Evolutionary conservation across 2,797 vertebrate species (phyloP).

Genomic region (Peromyscus aztecus): DNA sequence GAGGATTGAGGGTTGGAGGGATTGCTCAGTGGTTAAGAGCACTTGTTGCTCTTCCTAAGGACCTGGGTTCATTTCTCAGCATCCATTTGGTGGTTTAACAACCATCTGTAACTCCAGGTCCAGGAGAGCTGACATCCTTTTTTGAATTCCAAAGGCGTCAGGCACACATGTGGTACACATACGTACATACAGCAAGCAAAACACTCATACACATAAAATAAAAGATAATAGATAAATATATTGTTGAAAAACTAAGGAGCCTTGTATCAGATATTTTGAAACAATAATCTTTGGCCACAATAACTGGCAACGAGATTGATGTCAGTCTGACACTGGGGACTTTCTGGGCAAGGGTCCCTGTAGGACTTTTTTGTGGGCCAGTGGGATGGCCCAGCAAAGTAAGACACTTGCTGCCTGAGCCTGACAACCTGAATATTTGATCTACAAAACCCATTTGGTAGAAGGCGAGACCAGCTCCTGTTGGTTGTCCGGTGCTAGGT

Average conservation of each 20-base stretch:
- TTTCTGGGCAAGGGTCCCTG: not conserved
- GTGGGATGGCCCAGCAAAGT: not conserved
- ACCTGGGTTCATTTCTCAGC: not conserved
- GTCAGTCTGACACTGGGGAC: not conserved
- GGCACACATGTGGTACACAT: not conserved
- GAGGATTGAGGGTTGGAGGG: not conserved
- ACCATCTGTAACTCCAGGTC: not conserved
- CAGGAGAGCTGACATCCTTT: not conserved
- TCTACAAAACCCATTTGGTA: not conserved
- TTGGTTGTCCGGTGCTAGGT: not conserved
- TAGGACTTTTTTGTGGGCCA: not conserved
- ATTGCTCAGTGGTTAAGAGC: not conserved
- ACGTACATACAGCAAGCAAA: not conserved
- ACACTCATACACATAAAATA: not conserved
- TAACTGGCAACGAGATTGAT: not conserved
- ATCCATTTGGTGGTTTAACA: not conserved
- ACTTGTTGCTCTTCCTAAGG: not conserved
- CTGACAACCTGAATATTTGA: not conserved
- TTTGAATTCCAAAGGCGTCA: not conserved
- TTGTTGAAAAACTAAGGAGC: not conserved
- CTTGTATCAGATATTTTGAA: not conserved
- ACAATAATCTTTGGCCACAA: not conserved
- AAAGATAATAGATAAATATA: not conserved
- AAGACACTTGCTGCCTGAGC: not conserved
- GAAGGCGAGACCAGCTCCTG: not conserved